A percentile compares a stretch with the other conserved stretches of the same genome.
Conservation (phyloP, 2,888 invertebrate species). For the Drosophila quasianomalipes region DNA sequence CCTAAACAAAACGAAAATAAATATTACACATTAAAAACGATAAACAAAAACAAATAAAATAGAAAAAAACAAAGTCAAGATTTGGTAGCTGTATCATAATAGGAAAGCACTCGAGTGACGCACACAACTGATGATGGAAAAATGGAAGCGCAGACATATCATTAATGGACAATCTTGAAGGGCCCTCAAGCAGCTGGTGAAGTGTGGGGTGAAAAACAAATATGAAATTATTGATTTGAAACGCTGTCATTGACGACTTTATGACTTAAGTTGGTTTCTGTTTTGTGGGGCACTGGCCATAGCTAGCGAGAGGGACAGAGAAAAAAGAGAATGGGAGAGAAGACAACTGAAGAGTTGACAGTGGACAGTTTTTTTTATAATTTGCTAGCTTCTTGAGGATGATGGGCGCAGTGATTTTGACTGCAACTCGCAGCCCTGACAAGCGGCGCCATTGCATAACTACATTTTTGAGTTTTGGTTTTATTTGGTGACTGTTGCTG, state of each 20-base stretch:
- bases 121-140: slow-evolving; percentile 30
- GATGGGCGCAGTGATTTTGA: slow-evolving; percentile 49
- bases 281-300: slow-evolving; percentile 57
- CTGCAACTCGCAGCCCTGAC: slow-evolving; percentile 49
- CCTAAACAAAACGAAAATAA: background rate
- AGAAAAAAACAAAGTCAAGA: slow-evolving; percentile 1
- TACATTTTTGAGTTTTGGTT: slow-evolving; percentile 45
- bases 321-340: slow-evolving; percentile 35
- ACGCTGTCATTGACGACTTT: slow-evolving; percentile 73
- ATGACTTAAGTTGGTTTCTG: slow-evolving; percentile 67
- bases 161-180: slow-evolving; percentile 37
- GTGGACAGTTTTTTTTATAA: slow-evolving; percentile 74
- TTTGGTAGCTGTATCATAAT: slow-evolving; percentile 18
- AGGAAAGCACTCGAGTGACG: slow-evolving; percentile 20
- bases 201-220: slow-evolving; percentile 33
- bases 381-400: slow-evolving; percentile 62
- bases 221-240: slow-evolving; percentile 70
- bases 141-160: slow-evolving; percentile 39
- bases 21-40: background rate
- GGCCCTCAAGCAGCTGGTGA: slow-evolving; percentile 22
- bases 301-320: slow-evolving; percentile 28
- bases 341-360: slow-evolving; percentile 72
- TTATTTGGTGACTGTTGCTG: slow-evolving; percentile 14
- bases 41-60: background rate
- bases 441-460: slow-evolving; percentile 67